phyloP scores from a whole-genome alignment of 2,113 vertebrate genomes.

The Marmota flaviventris region DNA sequence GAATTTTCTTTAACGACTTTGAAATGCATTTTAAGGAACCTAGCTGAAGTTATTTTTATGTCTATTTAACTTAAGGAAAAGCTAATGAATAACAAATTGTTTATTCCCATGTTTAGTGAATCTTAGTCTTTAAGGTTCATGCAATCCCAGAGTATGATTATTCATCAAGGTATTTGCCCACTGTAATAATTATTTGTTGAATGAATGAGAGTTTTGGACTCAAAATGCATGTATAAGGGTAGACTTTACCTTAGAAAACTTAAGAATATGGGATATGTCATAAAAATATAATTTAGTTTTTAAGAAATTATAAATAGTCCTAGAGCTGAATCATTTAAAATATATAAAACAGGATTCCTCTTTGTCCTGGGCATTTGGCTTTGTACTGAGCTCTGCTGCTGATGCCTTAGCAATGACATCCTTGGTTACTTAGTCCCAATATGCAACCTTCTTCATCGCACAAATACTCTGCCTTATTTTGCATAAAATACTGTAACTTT shows the following conservation, averaged over 20 bases:
- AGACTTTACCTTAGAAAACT: background rate
- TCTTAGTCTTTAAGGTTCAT: background rate
- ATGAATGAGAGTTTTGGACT: background rate
- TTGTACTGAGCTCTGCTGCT: background rate
- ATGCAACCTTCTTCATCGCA: background rate
- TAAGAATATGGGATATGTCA: background rate
- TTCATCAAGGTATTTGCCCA: background rate
- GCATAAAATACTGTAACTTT: background rate
- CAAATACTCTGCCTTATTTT: background rate
- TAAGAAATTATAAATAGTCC: background rate
- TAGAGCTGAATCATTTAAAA: background rate
- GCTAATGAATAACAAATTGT: background rate
- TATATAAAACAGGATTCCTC: background rate
- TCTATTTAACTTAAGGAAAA: background rate
- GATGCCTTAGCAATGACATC: background rate
- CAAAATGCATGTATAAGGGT: background rate
- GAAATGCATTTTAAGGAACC: background rate
- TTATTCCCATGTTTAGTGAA: background rate
- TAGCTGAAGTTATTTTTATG: background rate
- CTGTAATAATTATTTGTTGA: background rate
- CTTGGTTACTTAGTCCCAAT: background rate
- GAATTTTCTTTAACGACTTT: background rate
- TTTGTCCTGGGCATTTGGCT: background rate
- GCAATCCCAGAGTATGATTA: background rate
- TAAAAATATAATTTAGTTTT: background rate